These are phyloP conservation scores for Oscarella lobularis DNA, from an alignment of 37 sponge, comb jelly and placozoan genomes.

Conservation along the genomic window DNA sequence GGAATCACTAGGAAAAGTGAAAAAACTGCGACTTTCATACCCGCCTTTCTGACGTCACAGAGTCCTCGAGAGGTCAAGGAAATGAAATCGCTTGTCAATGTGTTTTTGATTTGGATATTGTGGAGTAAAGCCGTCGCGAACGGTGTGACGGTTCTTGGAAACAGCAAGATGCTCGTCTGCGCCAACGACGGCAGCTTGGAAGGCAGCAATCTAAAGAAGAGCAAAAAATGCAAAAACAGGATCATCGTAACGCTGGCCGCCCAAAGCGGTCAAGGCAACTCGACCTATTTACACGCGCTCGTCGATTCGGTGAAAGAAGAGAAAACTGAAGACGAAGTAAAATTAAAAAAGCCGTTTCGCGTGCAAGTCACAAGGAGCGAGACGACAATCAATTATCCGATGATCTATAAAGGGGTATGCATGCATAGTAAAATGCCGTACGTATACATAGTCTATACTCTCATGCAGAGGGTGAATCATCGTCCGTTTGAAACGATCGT, in stretches of 20 bases:
- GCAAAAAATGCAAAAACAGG: not conserved
- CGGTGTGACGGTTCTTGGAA: not conserved
- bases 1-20: too few species aligned
- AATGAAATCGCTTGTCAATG: too few species aligned
- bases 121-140: too few species aligned
- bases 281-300: not conserved
- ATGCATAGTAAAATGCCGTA: not conserved
- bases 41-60: too few species aligned
- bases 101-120: too few species aligned
- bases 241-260: not conserved
- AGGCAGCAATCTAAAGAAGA: not conserved
- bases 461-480: conserved; percentile 17
- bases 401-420: conserved; percentile 32
- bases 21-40: too few species aligned
- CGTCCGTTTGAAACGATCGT: conserved; percentile 10
- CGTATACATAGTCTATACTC: not conserved
- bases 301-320: not conserved
- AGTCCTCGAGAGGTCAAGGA: too few species aligned
- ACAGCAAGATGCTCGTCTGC: not conserved
- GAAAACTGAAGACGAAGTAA: not conserved
- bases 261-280: not conserved
- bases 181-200: not conserved
- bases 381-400: conserved; percentile 42
- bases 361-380: conserved; percentile 55
- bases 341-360: conserved; percentile 63